Evolutionary conservation across 2,113 vertebrate genomes (phyloP).

Genomic region (Antidorcas marsupialis): DNA sequence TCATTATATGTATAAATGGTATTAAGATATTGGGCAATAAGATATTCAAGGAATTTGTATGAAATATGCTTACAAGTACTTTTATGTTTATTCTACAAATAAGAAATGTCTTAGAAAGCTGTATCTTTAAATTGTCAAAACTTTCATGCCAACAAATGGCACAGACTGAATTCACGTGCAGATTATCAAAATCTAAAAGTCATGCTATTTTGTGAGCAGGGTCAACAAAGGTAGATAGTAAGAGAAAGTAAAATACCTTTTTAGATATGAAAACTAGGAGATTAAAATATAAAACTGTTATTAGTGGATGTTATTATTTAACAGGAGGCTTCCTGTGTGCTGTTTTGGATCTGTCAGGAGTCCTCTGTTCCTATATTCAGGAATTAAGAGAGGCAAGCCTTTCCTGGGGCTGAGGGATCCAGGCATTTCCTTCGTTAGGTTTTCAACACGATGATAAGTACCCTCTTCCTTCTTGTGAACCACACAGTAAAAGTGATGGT

Average conservation of each 20-base stretch:
- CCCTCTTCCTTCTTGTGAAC: no score
- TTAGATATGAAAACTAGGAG: background rate
- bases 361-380: no score
- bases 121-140: background rate
- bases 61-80: background rate
- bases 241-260: background rate
- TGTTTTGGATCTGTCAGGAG: no score
- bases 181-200: background rate
- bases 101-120: background rate
- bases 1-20: background rate
- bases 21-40: background rate
- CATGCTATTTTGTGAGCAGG: background rate
- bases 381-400: no score
- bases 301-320: background rate
- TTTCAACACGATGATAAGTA: no score
- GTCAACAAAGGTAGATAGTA: background rate
- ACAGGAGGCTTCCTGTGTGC: no score
- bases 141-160: background rate
- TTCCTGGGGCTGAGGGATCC: no score
- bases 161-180: conserved; percentile 15
- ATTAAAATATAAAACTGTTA: background rate
- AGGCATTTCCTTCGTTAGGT: no score
- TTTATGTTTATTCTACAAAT: conserved; percentile 21
- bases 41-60: background rate
- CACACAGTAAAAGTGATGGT: no score